These are phyloP conservation scores for Ceratitis capitata DNA, from an alignment of 1,140 invertebrate genomes.

Conservation along the genomic window DNA sequence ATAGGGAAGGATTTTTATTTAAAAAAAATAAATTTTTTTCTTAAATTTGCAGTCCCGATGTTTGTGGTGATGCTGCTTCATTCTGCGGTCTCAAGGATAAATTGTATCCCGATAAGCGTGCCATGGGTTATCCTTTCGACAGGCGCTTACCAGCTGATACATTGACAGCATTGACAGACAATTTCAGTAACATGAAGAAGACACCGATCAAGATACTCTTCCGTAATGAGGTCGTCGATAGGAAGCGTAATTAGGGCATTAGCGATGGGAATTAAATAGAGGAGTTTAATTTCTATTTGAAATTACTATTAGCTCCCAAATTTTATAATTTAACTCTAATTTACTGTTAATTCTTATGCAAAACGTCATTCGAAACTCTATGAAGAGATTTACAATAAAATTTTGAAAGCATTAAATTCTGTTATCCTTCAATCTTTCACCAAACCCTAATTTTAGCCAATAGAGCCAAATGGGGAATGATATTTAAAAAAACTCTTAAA, in stretches of 20 bases:
- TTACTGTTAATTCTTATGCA: too few relatives aligned
- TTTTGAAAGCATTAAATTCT: too few relatives aligned
- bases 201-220: conserved; percentile 68
- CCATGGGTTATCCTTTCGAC: conserved; percentile 81
- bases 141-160: conserved; percentile 69
- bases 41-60: conserved; percentile 47
- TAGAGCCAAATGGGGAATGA: too few relatives aligned
- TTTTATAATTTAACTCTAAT: too few relatives aligned
- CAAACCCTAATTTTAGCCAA: too few relatives aligned
- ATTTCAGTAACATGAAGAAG: conserved; percentile 69
- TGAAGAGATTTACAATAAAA: too few relatives aligned
- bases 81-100: conserved; percentile 76
- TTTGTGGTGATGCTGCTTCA: conserved; percentile 73
- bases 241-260: conserved; percentile 39
- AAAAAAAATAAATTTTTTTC: not conserved
- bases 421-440: too few relatives aligned
- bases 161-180: conserved; percentile 68
- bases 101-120: conserved; percentile 73
- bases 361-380: too few relatives aligned
- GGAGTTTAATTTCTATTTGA: too few relatives aligned
- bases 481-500: too few relatives aligned
- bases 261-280: too few relatives aligned
- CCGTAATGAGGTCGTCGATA: conserved; percentile 52
- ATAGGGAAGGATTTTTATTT: not conserved
- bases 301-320: too few relatives aligned